Evolutionary conservation across 1,140 invertebrate species (phyloP), one percentile per base, ranked within the genome.

Genomic region (Colletes latitarsis): DNA sequence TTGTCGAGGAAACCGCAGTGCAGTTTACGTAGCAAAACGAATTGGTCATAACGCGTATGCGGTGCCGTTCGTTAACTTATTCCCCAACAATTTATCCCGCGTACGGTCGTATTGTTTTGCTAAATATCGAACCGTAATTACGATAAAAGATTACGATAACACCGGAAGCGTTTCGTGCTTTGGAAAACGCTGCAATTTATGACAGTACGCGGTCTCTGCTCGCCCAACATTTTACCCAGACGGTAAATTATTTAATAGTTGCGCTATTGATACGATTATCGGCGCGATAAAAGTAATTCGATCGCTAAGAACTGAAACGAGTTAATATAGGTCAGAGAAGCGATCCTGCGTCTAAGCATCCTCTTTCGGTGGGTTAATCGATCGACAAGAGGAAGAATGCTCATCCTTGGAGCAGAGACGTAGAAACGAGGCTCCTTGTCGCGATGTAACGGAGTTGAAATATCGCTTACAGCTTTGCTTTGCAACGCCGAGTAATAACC

Each of bases 401-500:
- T 30, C 30, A 30, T 30, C 30, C 30, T 30, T 30, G 30, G 30
- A 30, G 30, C 30, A 30, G 30, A 30, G 2, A 30, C 2, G 30
- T 30, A 30, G 30, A 30, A 41, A 21, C 17, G 17, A 43, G 15
- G 12, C 30, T 14, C n/a, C 12, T 15, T 4, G 41, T 49, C 55
- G 67, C 64, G 43, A 76, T 81, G 62, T 49, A 78, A 58, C 66
- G n/a, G 53, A 17, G n/a, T 58, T 57, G 49, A 85, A 82, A 69
- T 82, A 85, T 77, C 84, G 53, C 62, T 58, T 41, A 77, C 64
- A 58, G 62, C 15, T 74, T 68, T 12, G 67, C 57, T 81, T 77
- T 75, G 66, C 70, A 84, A 84, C 66, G 39, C n/a, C 30, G 14
- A 19, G 67, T 85, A 85, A 86, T 86, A 85, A 86, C 85, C 30